A percentile compares a stretch with the other conserved stretches of the same genome.
Evolutionary conservation across 1,140 invertebrate genomes (phyloP).

Genomic region (Protaetia brevitarsis): DNA sequence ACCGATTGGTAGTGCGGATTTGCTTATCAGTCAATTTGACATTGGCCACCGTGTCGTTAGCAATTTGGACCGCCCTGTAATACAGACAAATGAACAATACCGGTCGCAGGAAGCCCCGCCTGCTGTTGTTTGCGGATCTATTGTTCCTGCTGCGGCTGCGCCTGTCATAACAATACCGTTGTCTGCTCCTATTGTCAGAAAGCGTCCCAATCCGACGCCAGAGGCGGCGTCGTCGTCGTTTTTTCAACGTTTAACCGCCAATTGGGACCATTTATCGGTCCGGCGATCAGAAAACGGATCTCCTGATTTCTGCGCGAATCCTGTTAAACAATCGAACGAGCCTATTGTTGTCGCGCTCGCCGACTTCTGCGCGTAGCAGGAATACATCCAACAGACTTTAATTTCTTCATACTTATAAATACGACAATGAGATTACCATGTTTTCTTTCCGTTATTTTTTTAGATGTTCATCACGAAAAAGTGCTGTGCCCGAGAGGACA

Average conservation of each 20-base stretch:
- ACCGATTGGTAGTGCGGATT: background rate
- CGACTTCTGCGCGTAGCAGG: background rate
- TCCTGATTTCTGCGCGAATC: constrained; percentile 10
- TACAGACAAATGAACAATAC: constrained; percentile 46
- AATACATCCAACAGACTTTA: background rate
- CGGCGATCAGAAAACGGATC: constrained; percentile 2
- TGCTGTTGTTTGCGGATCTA: constrained; percentile 45
- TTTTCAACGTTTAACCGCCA: constrained; percentile 31
- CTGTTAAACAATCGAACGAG: background rate
- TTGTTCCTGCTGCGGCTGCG: constrained; percentile 45
- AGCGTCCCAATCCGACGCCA: constrained; percentile 45
- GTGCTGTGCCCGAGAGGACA: too few species aligned
- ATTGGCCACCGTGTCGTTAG: constrained; percentile 21
- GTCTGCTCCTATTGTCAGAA: constrained; percentile 42
- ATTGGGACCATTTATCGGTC: constrained; percentile 24
- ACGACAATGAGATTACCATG: background rate
- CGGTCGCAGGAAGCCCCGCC: constrained; percentile 40
- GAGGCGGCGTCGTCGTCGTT: constrained; percentile 38
- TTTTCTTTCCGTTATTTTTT: background rate
- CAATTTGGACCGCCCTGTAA: constrained; percentile 34
- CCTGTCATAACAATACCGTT: constrained; percentile 44
- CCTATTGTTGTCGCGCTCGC: background rate
- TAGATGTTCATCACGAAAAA: too few species aligned
- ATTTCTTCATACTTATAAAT: too few species aligned
- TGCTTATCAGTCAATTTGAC: constrained; percentile 17